Evolutionary conservation across 1,140 invertebrate genomes (phyloP).

Genomic region (Glossosoma conforme): DNA sequence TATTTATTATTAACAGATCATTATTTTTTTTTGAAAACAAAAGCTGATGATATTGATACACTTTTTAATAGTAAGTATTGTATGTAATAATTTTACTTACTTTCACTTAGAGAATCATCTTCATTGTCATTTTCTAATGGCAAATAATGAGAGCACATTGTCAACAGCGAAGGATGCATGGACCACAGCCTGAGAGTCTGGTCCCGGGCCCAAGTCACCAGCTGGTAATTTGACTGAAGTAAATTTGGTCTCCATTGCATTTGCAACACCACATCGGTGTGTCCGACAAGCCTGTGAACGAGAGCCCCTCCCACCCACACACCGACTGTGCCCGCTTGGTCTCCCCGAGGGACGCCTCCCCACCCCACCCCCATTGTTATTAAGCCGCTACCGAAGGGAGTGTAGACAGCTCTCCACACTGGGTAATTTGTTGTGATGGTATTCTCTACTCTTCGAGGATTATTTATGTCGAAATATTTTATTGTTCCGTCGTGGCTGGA

Average conservation of each 20-base stretch:
- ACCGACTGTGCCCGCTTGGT: slow-evolving; percentile 47
- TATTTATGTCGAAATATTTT: slow-evolving; percentile 89
- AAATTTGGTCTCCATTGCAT: slow-evolving; percentile 84
- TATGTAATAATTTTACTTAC: slow-evolving; percentile 33
- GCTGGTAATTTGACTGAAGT: slow-evolving; percentile 67
- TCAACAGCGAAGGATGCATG: slow-evolving; percentile 78
- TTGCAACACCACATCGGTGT: slow-evolving; percentile 89
- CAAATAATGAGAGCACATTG: slow-evolving; percentile 58
- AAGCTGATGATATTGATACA: not conserved
- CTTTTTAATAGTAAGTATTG: not conserved
- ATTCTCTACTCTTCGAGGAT: slow-evolving; percentile 75
- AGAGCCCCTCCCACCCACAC: slow-evolving; percentile 46
- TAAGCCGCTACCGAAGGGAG: slow-evolving; percentile 88
- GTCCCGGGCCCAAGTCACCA: slow-evolving; percentile 96
- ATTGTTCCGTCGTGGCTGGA: slow-evolving; percentile 92
- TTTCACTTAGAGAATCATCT: slow-evolving; percentile 45
- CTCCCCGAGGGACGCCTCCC: slow-evolving; percentile 46
- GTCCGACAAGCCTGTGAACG: slow-evolving; percentile 70
- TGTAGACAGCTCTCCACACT: slow-evolving; percentile 90
- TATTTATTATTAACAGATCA: not conserved
- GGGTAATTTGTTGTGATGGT: slow-evolving; percentile 80
- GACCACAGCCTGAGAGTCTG: slow-evolving; percentile 87
- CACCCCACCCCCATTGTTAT: slow-evolving; percentile 70
- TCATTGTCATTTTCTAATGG: slow-evolving; percentile 48
- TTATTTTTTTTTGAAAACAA: not conserved